These are phyloP conservation scores for Caenorhabditis panamensis DNA, from an alignment of 2,888 invertebrate species.

Conservation along the genomic window DNA sequence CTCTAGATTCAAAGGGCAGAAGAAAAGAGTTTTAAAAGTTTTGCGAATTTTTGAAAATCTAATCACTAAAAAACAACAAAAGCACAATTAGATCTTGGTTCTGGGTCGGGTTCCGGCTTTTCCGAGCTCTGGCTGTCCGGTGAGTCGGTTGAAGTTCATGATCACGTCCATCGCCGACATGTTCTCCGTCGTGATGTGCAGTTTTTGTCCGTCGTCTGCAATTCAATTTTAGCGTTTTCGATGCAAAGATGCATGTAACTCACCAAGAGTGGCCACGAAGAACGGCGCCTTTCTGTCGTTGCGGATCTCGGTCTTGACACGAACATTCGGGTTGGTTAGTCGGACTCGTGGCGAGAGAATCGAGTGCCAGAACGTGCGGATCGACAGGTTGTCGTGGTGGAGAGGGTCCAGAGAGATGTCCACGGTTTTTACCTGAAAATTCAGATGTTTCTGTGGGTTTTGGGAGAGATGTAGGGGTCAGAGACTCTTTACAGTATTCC, in stretches of 20 bases:
- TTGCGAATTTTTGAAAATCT: too few species aligned
- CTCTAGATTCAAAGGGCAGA: too few species aligned
- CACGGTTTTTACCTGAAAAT: conserved; percentile 72
- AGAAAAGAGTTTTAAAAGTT: too few species aligned
- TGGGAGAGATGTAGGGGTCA: background rate
- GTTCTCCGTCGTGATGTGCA: conserved; percentile 77
- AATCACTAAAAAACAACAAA: background rate
- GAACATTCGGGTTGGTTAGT: conserved; percentile 74
- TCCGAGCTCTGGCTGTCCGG: conserved; percentile 78
- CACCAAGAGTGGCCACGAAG: conserved; percentile 77
- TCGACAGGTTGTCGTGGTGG: conserved; percentile 71
- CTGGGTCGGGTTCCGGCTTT: conserved; percentile 74
- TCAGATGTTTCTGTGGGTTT: background rate
- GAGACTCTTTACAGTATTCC: too few species aligned
- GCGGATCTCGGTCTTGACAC: conserved; percentile 73
- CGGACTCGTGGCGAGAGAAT: conserved; percentile 74
- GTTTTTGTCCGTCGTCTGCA: conserved; percentile 73
- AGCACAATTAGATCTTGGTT: conserved; percentile 58
- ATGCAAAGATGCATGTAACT: too few species aligned
- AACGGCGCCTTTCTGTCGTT: conserved; percentile 77
- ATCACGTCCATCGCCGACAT: conserved; percentile 77
- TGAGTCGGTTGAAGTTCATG: conserved; percentile 78
- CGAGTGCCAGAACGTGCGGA: conserved; percentile 77
- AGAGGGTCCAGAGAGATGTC: conserved; percentile 78
- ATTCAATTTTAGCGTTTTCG: background rate